phyloP scores from a whole-genome alignment of 2,113 vertebrate genomes.

The Sorex araneus region DNA sequence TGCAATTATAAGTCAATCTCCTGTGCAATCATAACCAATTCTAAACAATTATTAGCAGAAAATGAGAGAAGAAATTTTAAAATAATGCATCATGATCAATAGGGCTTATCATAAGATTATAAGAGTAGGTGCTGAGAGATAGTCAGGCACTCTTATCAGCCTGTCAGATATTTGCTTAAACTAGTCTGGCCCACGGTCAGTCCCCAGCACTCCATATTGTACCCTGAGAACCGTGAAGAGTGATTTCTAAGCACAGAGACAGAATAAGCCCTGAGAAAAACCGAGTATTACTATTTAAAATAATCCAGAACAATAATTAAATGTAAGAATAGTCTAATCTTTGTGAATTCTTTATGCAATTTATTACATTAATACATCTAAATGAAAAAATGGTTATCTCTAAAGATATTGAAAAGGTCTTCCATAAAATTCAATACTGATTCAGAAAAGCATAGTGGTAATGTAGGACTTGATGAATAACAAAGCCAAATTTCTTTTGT shows the following conservation, averaged over 20 bases:
- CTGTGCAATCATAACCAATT: not conserved
- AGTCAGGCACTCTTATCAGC: no score
- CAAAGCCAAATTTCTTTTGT: not conserved
- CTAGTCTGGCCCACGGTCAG: no score
- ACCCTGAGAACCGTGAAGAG: no score
- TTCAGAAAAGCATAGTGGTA: not conserved
- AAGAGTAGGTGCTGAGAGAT: no score
- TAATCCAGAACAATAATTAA: no score
- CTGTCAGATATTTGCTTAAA: no score
- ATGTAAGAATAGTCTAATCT: not conserved
- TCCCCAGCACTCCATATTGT: no score
- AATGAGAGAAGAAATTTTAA: not conserved
- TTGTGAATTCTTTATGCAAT: not conserved
- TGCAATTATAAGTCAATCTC: not conserved
- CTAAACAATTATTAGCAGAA: not conserved
- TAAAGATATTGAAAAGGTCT: not conserved
- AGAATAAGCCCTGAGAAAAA: no score
- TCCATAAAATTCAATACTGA: not conserved
- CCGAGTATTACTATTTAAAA: no score
- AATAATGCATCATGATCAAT: not conserved
- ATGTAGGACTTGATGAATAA: not conserved
- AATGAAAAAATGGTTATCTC: not conserved
- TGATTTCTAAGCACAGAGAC: no score
- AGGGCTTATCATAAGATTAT: not conserved
- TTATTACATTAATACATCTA: not conserved